Base-by-base conservation (phyloP, 2,888 invertebrate species). In the Chelonus formosanus region DNA sequence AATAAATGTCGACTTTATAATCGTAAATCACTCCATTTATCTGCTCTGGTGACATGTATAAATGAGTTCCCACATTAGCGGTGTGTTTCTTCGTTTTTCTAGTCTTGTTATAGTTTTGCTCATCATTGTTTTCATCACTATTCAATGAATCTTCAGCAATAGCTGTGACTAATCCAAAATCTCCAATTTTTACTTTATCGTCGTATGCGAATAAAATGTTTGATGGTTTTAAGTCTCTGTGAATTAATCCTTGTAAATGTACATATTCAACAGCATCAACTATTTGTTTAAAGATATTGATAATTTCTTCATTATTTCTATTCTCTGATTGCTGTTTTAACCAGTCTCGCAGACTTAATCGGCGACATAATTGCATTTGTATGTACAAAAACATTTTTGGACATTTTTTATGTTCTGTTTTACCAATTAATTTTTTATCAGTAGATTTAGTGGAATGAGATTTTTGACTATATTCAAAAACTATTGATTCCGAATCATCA, bases 21-120 rank as follows among this genome's bases (percentile, higher is more conserved):
- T 92, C 92, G 82, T 96, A 96, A 1, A 89, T 88, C 45, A 88
- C 87, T 0, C 93, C 91, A 7, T 87, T 85, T 36, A 91, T 85
- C 86, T 98, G 98, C 82, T 99, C 98, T 1, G 98, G 98, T 47
- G 97, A 97, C 98, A 99, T 99, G 85, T 99, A 99, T 2, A 98
- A 87, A 71, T 93, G 92, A 0, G 99, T 99, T 34, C 98, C 96
- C 47, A 91, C 91, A 71, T 88, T 86, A 53, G 87, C 87, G 1
- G 88, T 88, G 68, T 88, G 87, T n/a, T 81, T 72, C 68, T 84
- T 85, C 57, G 85, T 74, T 0, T 76, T 81, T 78, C 65, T 82
- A 75, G 73, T 81, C 74, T 66, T 77, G 70, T 70, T 68, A 3
- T 76, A 4, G 77, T 79, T 40, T 58, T 36, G 1, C 57, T 10